A percentile compares a stretch with the other conserved stretches of the same genome.
These are phyloP conservation scores for Oreortyx pictus DNA, from an alignment of 2,797 vertebrate genomes.

Conservation along the genomic window DNA sequence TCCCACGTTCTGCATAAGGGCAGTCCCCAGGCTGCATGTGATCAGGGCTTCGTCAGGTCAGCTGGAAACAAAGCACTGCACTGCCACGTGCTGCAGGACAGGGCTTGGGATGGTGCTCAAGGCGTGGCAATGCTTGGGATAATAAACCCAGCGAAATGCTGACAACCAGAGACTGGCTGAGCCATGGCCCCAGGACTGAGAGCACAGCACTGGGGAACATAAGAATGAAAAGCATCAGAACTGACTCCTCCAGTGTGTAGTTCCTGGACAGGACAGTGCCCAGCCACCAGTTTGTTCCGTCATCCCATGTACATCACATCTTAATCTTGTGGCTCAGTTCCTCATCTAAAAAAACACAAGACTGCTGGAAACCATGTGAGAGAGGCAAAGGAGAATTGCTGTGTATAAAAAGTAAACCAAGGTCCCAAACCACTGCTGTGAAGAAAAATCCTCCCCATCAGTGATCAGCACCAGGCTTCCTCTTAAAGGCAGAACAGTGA, in stretches of 20 bases:
- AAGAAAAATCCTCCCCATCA: not conserved
- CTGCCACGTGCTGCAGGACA: not conserved
- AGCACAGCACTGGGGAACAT: not conserved
- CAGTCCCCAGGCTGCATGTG: not conserved
- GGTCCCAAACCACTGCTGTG: not conserved
- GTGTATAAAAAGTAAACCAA: not conserved
- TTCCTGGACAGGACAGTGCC: not conserved
- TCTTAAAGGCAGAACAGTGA: not conserved
- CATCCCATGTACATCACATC: not conserved
- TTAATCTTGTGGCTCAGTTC: not conserved
- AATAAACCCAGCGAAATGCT: not conserved
- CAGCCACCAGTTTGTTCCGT: not conserved
- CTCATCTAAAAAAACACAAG: not conserved
- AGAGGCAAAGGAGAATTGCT: not conserved
- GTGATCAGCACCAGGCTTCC: not conserved
- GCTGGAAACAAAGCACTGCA: not conserved
- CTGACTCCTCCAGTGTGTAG: rapidly evolving
- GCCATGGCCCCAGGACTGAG: not conserved
- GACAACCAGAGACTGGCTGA: not conserved
- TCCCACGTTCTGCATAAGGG: not conserved
- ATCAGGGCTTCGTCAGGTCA: not conserved
- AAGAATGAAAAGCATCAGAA: not conserved
- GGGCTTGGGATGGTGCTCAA: not conserved
- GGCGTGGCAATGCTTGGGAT: not conserved
- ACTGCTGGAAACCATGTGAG: not conserved